A percentile compares a stretch with the other conserved stretches of the same genome.
phyloP scores from a whole-genome alignment of 2,113 vertebrate species.

The Colinus virginianus region DNA sequence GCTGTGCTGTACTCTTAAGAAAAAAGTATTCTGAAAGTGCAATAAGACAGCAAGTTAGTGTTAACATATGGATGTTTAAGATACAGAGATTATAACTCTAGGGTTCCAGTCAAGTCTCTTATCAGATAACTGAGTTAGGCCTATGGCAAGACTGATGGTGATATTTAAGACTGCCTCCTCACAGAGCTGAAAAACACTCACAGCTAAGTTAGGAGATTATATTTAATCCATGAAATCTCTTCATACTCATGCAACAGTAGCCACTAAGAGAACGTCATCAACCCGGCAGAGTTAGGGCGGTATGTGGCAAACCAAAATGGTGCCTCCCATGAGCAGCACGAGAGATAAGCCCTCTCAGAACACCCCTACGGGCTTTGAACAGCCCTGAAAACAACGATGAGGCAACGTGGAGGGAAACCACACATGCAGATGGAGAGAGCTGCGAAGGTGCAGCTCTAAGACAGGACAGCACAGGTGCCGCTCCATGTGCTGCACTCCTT shows the following conservation, averaged over 20 bases:
- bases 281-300: neutral
- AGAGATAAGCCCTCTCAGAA: neutral
- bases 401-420: neutral
- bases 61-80: neutral
- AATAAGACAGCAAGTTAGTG: neutral
- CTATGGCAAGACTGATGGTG: neutral
- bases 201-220: neutral
- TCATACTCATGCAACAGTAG: neutral
- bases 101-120: neutral
- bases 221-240: neutral
- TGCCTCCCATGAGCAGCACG: accelerated
- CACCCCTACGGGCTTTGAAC: neutral
- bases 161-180: neutral
- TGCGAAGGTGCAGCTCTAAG: accelerated
- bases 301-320: accelerated
- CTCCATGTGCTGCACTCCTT: accelerated
- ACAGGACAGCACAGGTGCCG: neutral
- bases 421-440: no score
- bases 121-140: neutral
- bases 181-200: neutral
- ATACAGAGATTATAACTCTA: neutral
- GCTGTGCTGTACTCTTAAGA: neutral
- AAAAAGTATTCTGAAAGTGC: neutral
- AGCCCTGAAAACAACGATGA: neutral
- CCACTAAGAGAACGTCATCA: accelerated